Evolutionary conservation across 2,888 invertebrate species (phyloP).

Genomic region (Embidobia sp.): DNA sequence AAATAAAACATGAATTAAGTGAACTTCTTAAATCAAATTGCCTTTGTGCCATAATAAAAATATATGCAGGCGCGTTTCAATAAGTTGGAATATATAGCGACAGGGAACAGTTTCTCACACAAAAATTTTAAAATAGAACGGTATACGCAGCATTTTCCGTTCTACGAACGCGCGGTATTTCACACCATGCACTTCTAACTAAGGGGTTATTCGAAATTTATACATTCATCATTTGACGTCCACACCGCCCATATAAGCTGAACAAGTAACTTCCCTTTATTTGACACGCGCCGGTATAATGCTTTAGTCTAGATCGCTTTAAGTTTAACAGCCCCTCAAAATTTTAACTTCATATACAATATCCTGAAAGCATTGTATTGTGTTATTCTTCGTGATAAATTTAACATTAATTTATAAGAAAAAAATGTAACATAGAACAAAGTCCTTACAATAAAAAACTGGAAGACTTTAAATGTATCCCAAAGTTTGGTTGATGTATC

Average conservation of each 20-base stretch:
- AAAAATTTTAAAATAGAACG: conserved; percentile 19
- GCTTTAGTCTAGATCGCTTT: conserved; percentile 74
- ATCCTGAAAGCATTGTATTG: no score
- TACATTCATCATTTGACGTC: conserved; percentile 77
- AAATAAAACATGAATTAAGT: no score
- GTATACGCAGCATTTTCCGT: conserved; percentile 35
- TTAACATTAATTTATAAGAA: no score
- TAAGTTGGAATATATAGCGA: no score
- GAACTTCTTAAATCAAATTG: no score
- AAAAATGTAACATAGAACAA: no score
- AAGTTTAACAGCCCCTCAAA: conserved; percentile 78
- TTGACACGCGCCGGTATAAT: conserved; percentile 78
- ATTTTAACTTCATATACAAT: conserved; percentile 68
- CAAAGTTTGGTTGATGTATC: no score
- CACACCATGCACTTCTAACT: conserved; percentile 69
- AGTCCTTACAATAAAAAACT: no score
- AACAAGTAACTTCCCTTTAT: conserved; percentile 62
- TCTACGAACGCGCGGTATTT: conserved; percentile 63
- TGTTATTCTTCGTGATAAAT: no score
- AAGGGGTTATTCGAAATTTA: conserved; percentile 76
- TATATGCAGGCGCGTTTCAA: no score
- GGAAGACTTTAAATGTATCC: no score
- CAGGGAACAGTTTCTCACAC: conserved; percentile 33
- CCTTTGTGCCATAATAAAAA: no score
- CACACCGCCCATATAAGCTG: conserved; percentile 58